These are phyloP conservation scores for Cantharis rustica DNA, from an alignment of 2,888 invertebrate genomes.

Conservation along the genomic window DNA sequence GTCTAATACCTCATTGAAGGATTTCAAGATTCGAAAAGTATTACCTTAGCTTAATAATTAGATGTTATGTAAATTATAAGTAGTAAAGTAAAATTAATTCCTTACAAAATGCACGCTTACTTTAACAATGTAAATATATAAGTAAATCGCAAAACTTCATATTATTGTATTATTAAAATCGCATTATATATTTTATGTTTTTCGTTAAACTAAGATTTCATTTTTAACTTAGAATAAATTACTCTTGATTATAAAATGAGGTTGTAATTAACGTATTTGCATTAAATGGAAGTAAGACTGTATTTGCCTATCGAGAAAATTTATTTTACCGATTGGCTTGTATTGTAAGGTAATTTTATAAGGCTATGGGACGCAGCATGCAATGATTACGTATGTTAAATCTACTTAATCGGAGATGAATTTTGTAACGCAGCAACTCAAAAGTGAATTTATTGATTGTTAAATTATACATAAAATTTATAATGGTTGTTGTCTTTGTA, in stretches of 20 bases:
- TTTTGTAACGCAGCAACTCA: conserved; percentile 30
- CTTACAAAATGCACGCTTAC: conserved; percentile 1
- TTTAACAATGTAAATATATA: conserved; percentile 11
- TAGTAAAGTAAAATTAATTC: conserved; percentile 6
- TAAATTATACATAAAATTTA: conserved; percentile 36
- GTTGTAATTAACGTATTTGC: neutral
- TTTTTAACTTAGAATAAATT: neutral
- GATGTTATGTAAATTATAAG: neutral
- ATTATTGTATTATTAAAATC: neutral
- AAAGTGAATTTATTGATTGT: conserved; percentile 13
- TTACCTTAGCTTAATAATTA: conserved; percentile 15
- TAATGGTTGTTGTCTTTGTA: conserved; percentile 47
- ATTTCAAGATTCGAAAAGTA: conserved; percentile 25
- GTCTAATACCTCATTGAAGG: conserved; percentile 18
- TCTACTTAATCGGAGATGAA: conserved; percentile 16
- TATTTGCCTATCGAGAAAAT: conserved; percentile 37
- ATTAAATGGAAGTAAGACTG: conserved; percentile 26
- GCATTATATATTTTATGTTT: neutral
- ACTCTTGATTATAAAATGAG: conserved; percentile 29
- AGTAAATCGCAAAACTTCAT: neutral
- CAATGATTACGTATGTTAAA: conserved; percentile 39
- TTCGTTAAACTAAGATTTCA: neutral
- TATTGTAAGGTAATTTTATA: conserved; percentile 45
- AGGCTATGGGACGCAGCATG: conserved; percentile 52
- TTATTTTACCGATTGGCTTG: conserved; percentile 38